Conservation (phyloP, 1,140 invertebrate genomes). For the Anthonomus grandis region DNA sequence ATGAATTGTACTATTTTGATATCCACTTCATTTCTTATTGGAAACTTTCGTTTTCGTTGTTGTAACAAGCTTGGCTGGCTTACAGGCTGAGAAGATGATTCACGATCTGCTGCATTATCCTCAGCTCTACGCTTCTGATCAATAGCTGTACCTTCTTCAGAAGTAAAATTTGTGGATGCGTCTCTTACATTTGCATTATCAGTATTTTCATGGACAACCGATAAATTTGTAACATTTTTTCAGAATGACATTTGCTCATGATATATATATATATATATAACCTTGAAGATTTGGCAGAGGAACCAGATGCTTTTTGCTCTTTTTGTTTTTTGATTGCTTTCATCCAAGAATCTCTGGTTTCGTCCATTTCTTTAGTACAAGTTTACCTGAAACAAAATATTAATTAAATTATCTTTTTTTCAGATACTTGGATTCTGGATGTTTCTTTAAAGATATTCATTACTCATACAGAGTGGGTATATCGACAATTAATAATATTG, state of each 20-base stretch:
- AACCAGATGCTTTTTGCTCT: background rate
- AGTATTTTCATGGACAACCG: conserved; percentile 2
- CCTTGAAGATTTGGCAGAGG: background rate
- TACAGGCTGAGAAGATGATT: background rate
- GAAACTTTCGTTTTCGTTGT: conserved; percentile 6
- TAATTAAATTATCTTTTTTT: conserved; percentile 17
- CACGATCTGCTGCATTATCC: conserved; percentile 1
- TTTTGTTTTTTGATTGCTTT: conserved; percentile 4
- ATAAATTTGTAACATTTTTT: conserved; percentile 4
- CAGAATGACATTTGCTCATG: background rate
- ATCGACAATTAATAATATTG: conserved; percentile 3
- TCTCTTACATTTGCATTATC: conserved; percentile 2
- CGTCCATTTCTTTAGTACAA: conserved; percentile 4
- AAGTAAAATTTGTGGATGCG: conserved; percentile 1
- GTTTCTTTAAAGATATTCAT: conserved; percentile 36
- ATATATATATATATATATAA: no score
- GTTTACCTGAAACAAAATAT: conserved; percentile 5
- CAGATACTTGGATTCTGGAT: conserved; percentile 37
- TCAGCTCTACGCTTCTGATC: conserved; percentile 1
- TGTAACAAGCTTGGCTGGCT: background rate
- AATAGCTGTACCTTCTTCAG: conserved; percentile 2
- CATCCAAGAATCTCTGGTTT: no score
- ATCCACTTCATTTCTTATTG: conserved; percentile 1
- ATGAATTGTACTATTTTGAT: background rate
- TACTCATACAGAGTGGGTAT: conserved; percentile 16